These are phyloP conservation scores for Cerastoderma edule DNA, from an alignment of 2,888 invertebrate genomes.

Conservation along the genomic window DNA sequence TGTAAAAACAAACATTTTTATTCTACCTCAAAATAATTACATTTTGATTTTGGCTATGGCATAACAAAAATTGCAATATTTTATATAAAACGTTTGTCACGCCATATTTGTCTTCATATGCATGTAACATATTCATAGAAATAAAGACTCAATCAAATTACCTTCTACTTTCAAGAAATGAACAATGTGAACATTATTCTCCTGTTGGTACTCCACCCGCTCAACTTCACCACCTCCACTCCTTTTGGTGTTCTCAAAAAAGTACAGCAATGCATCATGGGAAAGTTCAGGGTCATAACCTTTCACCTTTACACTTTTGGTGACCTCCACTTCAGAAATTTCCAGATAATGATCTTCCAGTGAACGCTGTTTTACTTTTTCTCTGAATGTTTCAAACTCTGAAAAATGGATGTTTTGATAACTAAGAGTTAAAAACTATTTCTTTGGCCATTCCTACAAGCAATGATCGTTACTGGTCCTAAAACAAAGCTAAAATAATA, in stretches of 20 bases:
- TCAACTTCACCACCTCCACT: slow-evolving; percentile 44
- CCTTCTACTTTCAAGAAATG: slow-evolving; percentile 39
- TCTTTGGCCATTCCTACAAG: neutral
- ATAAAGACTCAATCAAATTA: too few species aligned
- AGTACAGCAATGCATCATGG: slow-evolving; percentile 32
- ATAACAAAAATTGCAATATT: too few species aligned
- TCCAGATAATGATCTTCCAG: slow-evolving; percentile 26
- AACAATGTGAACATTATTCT: slow-evolving; percentile 31
- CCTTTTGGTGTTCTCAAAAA: slow-evolving; percentile 49
- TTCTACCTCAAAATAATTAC: too few species aligned
- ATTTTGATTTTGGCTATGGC: too few species aligned
- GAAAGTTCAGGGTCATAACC: slow-evolving; percentile 7
- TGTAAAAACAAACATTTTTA: too few species aligned
- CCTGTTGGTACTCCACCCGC: slow-evolving; percentile 5
- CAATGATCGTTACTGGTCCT: neutral
- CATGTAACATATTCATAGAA: too few species aligned
- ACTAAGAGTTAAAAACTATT: neutral
- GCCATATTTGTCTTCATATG: too few species aligned
- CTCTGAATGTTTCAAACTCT: slow-evolving; percentile 15
- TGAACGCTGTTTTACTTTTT: slow-evolving; percentile 7
- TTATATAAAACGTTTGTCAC: too few species aligned
- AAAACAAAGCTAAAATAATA: neutral
- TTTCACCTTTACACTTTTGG: slow-evolving; percentile 35
- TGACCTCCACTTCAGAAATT: slow-evolving; percentile 26
- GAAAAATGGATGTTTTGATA: neutral